Conservation (phyloP, 2,888 invertebrate genomes). For the Clusia tigrina region DNA sequence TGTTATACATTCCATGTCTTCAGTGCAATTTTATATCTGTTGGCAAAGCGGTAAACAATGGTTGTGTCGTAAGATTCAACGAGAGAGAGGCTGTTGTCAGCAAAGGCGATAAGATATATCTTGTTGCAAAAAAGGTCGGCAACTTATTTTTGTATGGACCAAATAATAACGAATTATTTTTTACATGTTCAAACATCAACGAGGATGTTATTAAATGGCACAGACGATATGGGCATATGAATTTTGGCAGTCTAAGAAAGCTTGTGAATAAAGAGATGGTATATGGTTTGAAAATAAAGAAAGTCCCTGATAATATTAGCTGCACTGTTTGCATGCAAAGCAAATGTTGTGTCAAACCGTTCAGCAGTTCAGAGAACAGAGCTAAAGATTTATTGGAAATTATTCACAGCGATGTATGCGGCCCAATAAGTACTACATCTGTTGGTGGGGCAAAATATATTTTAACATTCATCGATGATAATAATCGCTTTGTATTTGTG, state of each 20-base stretch:
- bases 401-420: constrained; percentile 12
- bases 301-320: neutral
- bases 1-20: too few species aligned
- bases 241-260: constrained; percentile 25
- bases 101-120: too few species aligned
- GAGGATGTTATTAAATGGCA: constrained; percentile 16
- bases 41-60: too few species aligned
- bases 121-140: too few species aligned
- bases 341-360: constrained; percentile 1
- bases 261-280: neutral
- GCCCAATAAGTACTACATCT: constrained; percentile 22
- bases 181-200: too few species aligned
- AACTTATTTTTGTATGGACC: too few species aligned
- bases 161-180: too few species aligned
- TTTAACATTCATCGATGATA: constrained; percentile 32
- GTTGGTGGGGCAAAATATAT: constrained; percentile 26
- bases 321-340: constrained; percentile 14
- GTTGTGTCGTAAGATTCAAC: too few species aligned
- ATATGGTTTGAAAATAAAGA: neutral
- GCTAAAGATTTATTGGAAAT: constrained; percentile 5
- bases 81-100: too few species aligned
- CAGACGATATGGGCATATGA: constrained; percentile 28
- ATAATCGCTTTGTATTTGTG: constrained; percentile 21
- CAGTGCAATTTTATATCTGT: too few species aligned
- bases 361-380: constrained; percentile 13